Evolutionary conservation across 2,888 invertebrate genomes (phyloP), one percentile per base, ranked within the genome.

Genomic region (Andrena chrysosceles): DNA sequence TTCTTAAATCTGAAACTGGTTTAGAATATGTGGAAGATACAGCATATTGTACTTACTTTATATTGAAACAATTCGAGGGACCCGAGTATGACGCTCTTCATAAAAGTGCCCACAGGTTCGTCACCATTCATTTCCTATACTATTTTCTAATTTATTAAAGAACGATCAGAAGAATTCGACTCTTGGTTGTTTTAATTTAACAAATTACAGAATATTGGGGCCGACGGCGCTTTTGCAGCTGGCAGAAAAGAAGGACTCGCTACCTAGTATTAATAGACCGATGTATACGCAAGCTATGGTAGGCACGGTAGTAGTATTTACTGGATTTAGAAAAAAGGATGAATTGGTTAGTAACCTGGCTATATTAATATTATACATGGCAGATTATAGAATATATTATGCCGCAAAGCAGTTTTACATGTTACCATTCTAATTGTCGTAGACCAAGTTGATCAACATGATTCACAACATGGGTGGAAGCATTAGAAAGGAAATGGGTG

Each of bases 401-500:
- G 0, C n/a, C 0, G 23, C 0, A 49, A 49, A 20, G 4, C 42
- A 62, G 16, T 64, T 42, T 71, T n/a, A 13, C 49, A 16, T 54
- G n/a, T 62, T 48, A 29, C 23, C 68, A 31, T 48, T 64, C 52
- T 79, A 66, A 8, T 48, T 62, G 20, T 85, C 94, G 23, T 94
- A 98, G 98, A 97, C 97, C 91, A 96, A 96, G 94, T 95, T 99
- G 94, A 97, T 98, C 90, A 97, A 97, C 90, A 95, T 98, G 94
- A 97, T 99, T 90, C 99, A 99, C 95, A 97, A 97, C 94, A 99
- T 99, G 99, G 99, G 99, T 89, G 99, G 99, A 67, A 98, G 98
- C 90, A 97, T 99, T 92, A 96, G 98, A 86, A 98, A 97, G 94
- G 98, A 99, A 93, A 97, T 98, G 96, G 96, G 96, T 83, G 96